A percentile compares a stretch with the other conserved stretches of the same genome.
phyloP scores from a whole-genome alignment of 1,140 invertebrate genomes.

The Drosophila nannoptera region DNA sequence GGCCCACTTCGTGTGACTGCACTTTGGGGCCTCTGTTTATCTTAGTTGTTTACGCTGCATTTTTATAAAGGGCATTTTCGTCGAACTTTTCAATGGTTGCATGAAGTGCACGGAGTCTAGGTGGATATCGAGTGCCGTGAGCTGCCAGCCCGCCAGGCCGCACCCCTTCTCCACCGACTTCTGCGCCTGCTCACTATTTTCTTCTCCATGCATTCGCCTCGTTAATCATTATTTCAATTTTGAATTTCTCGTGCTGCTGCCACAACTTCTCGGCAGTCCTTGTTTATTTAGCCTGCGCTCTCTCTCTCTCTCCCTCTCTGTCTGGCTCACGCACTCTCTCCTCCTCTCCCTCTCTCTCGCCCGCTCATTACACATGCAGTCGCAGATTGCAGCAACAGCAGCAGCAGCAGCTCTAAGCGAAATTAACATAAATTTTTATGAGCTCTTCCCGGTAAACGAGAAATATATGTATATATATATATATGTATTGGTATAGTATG shows the following conservation, averaged over 20 bases:
- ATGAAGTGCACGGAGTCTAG: constrained; percentile 49
- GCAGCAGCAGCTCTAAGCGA: constrained; percentile 61
- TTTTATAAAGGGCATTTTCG: constrained; percentile 69
- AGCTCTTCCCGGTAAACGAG: constrained; percentile 47
- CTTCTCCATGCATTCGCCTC: background rate
- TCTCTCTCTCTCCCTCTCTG: too few species aligned
- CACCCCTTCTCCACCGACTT: background rate
- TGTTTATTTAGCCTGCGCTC: constrained; percentile 53
- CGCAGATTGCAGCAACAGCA: constrained; percentile 48
- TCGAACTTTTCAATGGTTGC: constrained; percentile 70
- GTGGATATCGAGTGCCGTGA: constrained; percentile 26
- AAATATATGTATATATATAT: background rate
- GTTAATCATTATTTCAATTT: constrained; percentile 77
- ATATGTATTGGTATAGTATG: constrained; percentile 2
- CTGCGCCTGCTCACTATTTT: constrained; percentile 2
- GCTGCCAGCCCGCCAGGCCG: background rate
- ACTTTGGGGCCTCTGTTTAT: constrained; percentile 48
- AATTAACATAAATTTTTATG: constrained; percentile 75
- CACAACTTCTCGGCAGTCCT: constrained; percentile 1
- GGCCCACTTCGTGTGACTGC: background rate
- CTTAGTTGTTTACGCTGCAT: constrained; percentile 66
- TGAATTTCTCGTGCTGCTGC: constrained; percentile 42
- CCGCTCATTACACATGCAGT: constrained; percentile 69
- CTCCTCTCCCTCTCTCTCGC: too few species aligned
- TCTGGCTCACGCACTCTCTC: too few species aligned